These are phyloP conservation scores for Bos indicus DNA, from an alignment of 2,113 vertebrate genomes.

Conservation along the genomic window DNA sequence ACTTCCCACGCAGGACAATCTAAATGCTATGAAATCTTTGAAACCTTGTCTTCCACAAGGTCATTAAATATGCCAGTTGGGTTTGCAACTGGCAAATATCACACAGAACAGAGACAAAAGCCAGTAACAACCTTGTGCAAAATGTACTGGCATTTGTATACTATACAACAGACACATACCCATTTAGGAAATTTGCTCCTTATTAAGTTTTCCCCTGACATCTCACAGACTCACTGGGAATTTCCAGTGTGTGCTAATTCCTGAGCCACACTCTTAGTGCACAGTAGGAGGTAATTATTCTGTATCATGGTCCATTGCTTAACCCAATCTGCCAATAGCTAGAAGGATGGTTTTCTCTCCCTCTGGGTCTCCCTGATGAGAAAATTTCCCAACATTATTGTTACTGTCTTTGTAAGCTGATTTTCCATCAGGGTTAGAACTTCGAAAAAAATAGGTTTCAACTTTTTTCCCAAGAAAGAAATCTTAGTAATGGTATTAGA, in stretches of 20 bases:
- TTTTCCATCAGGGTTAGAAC: conserved; percentile 34
- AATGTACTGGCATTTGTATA: conserved; percentile 1
- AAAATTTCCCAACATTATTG: conserved; percentile 8
- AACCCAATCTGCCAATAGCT: conserved; percentile 36
- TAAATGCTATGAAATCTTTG: background rate
- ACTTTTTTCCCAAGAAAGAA: background rate
- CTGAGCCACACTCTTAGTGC: background rate
- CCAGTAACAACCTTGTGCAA: background rate
- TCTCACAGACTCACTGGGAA: background rate
- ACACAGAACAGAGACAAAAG: background rate
- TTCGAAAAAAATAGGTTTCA: background rate
- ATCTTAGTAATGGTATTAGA: conserved; percentile 13
- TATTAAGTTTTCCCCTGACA: background rate
- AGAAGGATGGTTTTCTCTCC: conserved; percentile 10
- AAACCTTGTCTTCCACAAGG: background rate
- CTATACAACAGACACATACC: background rate
- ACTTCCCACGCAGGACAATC: background rate
- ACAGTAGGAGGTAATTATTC: conserved; percentile 18
- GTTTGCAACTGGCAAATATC: conserved; percentile 7
- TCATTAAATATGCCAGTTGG: background rate
- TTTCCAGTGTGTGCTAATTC: background rate
- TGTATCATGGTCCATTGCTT: conserved; percentile 38
- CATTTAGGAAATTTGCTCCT: background rate
- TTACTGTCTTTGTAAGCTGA: conserved; percentile 32
- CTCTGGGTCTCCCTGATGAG: background rate